Evolutionary conservation across 2,113 vertebrate species (phyloP).

Genomic region (Clarias batrachus): DNA sequence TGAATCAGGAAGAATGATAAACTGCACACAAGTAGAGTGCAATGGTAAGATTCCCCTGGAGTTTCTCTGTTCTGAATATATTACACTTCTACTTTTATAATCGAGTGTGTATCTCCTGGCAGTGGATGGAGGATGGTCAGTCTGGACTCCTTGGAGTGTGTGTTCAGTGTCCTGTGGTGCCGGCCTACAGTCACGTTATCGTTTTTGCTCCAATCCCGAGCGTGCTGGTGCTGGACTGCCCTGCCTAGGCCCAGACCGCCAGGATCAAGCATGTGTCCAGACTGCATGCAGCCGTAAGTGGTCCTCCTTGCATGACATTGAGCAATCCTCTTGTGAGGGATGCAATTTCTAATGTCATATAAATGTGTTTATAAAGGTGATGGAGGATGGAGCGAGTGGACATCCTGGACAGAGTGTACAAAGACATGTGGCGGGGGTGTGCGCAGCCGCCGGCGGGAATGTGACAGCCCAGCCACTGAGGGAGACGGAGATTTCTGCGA

Average conservation of each 20-base stretch:
- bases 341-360: neutral
- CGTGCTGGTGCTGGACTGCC: slow-evolving; percentile 61
- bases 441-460: slow-evolving; percentile 71
- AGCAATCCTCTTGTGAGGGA: neutral
- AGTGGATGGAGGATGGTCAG: slow-evolving; percentile 78
- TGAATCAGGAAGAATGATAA: slow-evolving; percentile 71
- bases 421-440: slow-evolving; percentile 85
- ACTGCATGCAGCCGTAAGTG: slow-evolving; percentile 71
- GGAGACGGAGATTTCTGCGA: slow-evolving; percentile 82
- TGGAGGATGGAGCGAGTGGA: slow-evolving; percentile 82
- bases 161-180: slow-evolving; percentile 79
- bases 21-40: slow-evolving; percentile 75
- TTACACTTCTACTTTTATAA: neutral
- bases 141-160: slow-evolving; percentile 84
- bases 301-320: neutral
- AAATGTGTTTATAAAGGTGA: slow-evolving; percentile 63
- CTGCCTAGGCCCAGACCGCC: slow-evolving; percentile 62
- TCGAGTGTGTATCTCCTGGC: neutral
- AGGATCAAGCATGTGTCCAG: slow-evolving; percentile 72
- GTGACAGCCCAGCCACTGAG: slow-evolving; percentile 74
- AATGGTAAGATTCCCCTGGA: slow-evolving; percentile 65
- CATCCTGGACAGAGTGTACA: slow-evolving; percentile 78
- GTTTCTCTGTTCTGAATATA: neutral
- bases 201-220: slow-evolving; percentile 75
- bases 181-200: slow-evolving; percentile 75